Base-by-base conservation (phyloP, 1,140 invertebrate species). In the Elymnias hypermnestra region DNA sequence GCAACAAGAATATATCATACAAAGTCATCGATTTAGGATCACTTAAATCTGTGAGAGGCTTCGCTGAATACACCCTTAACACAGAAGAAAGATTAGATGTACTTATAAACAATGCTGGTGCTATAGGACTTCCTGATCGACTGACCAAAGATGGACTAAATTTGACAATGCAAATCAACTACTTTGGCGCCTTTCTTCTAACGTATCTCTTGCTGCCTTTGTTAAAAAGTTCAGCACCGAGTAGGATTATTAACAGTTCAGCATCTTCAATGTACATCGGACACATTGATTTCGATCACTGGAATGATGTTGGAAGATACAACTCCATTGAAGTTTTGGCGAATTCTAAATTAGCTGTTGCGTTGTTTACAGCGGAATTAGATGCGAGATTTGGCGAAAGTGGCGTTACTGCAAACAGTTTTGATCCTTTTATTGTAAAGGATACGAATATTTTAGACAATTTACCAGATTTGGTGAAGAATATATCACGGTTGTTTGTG, bases 71-170 rank as follows among this genome's bases (percentile, higher is more conserved):
- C 29, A 64, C 59, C 2, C 28, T 85, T 0, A 58, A 82, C 2
- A 78, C 60, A 0, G 88, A 90, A 73, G 31, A 81, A 14, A 72
- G 87, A 62, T 86, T 93, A n/a, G 87, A 93, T 61, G 69, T 93
- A 18, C 72, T 95, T 1, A 88, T 94, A 19, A 93, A 94, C 58
- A 95, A 94, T 77, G 93, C 92, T 31, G 93, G 89, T 5, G 88
- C 93, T 0, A 89, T 91, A 67, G 78, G 61, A 6, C 50, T 82
- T 2, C 63, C 73, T 2, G 73, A 84, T 39, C 49, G 29, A 8
- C 19, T 78, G 2, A 88, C 88, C 4, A 83, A 84, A 53, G 92
- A 94, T 58, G 92, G 91, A 1, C 88, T 92, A 42, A 93, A 94
- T 63, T 77, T 84, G 3, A 90, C 91, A 21, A 87, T 92, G 52